Conservation (phyloP, 2,888 invertebrate genomes). For the Beris chalybata region DNA sequence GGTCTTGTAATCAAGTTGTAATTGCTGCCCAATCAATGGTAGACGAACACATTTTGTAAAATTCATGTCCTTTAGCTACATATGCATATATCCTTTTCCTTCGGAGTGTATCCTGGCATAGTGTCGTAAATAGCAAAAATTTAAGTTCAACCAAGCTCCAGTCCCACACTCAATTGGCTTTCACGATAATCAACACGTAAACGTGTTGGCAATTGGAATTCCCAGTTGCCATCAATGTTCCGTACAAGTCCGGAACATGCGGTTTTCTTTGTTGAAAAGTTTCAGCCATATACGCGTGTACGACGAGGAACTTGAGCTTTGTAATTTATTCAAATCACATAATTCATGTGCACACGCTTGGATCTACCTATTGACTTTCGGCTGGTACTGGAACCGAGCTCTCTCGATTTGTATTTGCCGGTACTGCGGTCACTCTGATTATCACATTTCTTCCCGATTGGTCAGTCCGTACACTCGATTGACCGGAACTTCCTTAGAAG, state of each 20-base stretch:
- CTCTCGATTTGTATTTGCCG: slow-evolving; percentile 12
- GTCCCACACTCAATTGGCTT: slow-evolving; percentile 21
- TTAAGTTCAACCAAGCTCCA: slow-evolving; percentile 8
- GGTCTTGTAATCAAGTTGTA: no score
- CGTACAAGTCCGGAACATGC: slow-evolving; percentile 21
- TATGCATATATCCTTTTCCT: no score
- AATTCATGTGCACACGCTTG: neutral
- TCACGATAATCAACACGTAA: slow-evolving; percentile 8
- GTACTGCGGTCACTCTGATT: slow-evolving; percentile 2
- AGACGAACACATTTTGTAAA: no score
- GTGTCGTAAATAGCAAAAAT: neutral
- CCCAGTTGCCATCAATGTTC: slow-evolving; percentile 5
- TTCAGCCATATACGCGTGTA: slow-evolving; percentile 2
- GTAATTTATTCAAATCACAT: slow-evolving; percentile 28
- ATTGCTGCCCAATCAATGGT: no score
- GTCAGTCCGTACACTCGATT: slow-evolving; percentile 1
- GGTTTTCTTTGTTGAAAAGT: slow-evolving; percentile 20
- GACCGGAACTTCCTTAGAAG: slow-evolving; percentile 21
- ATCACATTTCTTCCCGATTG: slow-evolving; percentile 20
- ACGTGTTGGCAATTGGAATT: slow-evolving; percentile 14
- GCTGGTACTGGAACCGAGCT: neutral
- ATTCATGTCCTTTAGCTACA: no score
- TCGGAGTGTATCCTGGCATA: no score
- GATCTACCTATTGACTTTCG: neutral
- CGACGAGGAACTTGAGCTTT: slow-evolving; percentile 10